Evolutionary conservation across 2,888 invertebrate genomes (phyloP).

Genomic region (Drosophila tanythrix): DNA sequence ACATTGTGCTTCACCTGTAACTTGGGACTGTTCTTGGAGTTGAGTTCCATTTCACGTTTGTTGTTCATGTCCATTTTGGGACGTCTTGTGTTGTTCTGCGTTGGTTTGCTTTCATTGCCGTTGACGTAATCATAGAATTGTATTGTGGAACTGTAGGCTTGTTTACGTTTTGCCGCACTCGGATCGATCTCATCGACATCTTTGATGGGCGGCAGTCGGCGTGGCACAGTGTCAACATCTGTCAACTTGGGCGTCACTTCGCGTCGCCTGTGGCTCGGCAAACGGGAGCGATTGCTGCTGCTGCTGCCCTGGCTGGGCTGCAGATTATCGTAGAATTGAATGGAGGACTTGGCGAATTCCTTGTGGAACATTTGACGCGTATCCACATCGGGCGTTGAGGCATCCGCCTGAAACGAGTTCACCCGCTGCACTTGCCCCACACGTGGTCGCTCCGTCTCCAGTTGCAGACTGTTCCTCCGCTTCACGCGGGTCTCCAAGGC

Average conservation of each 20-base stretch:
- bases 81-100: slow-evolving; percentile 73
- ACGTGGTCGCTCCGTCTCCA: slow-evolving; percentile 47
- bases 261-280: slow-evolving; percentile 38
- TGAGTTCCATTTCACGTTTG: slow-evolving; percentile 81
- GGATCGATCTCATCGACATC: slow-evolving; percentile 58
- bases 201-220: slow-evolving; percentile 33
- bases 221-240: slow-evolving; percentile 33
- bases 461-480: slow-evolving; percentile 75
- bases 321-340: slow-evolving; percentile 82
- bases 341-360: slow-evolving; percentile 84
- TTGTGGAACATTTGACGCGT: slow-evolving; percentile 83
- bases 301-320: slow-evolving; percentile 43
- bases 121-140: slow-evolving; percentile 83
- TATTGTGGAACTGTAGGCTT: slow-evolving; percentile 82
- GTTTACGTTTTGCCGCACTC: slow-evolving; percentile 69
- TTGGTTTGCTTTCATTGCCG: slow-evolving; percentile 61
- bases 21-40: slow-evolving; percentile 83
- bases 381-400: slow-evolving; percentile 60
- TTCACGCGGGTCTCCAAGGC: slow-evolving; percentile 73
- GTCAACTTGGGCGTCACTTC: slow-evolving; percentile 75
- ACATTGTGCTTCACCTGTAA: slow-evolving; percentile 80
- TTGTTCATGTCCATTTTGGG: slow-evolving; percentile 83
- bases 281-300: slow-evolving; percentile 20
- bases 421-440: slow-evolving; percentile 9
- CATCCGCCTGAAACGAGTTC: slow-evolving; percentile 32